Evolutionary conservation across 2,113 vertebrate genomes (phyloP), one percentile per base, ranked within the genome.

Genomic region (Chrysemys picta): DNA sequence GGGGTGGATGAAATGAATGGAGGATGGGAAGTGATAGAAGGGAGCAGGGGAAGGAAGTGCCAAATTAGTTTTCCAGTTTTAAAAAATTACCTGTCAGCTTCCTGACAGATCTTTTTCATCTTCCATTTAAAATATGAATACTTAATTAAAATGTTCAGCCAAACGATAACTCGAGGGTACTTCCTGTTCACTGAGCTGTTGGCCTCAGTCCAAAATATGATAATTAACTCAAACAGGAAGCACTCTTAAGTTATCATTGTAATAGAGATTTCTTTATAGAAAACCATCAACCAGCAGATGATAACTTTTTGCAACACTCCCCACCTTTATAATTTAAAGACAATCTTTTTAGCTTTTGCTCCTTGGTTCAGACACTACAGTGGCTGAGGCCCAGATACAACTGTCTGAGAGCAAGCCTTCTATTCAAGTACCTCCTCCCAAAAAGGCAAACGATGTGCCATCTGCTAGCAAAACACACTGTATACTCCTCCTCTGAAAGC

Each of bases 161-260:
- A 86, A 88, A 96, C 72, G 90, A 92, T 94, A 96, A 94, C 95
- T 97, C 47, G 49, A 95, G 90, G 93, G 89, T 90, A 45, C 38
- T 95, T 95, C 35, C 35, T 91, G 89, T 86, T 94, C 95, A 94
- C 94, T 38, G 78, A 97, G 45, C 35, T 56, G 82, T 92, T 89
- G 89, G 25, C 79, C 83, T 93, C 78, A 91, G 80, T 21, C 25
- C 82, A 92, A 94, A 29, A 72, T 82, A 93, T 13, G n/a, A 85
- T 96, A 84, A 90, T 89, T 90, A 82, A 56, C 72, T 86, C 93
- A 59, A 80, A 94, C 87, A 85, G 94, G 92, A 96, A 95, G 10
- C 57, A 89, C 83, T 87, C 89, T 93, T 45, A 78, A 95, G 95
- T 84, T 94, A 96, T 82, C 85, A 49, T 57, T 96, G 82, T 27